Percentiles rank a stretch among this genome's conserved stretches.
These are phyloP conservation scores for Canis aureus DNA, from an alignment of 2,113 vertebrate genomes.

Conservation along the genomic window DNA sequence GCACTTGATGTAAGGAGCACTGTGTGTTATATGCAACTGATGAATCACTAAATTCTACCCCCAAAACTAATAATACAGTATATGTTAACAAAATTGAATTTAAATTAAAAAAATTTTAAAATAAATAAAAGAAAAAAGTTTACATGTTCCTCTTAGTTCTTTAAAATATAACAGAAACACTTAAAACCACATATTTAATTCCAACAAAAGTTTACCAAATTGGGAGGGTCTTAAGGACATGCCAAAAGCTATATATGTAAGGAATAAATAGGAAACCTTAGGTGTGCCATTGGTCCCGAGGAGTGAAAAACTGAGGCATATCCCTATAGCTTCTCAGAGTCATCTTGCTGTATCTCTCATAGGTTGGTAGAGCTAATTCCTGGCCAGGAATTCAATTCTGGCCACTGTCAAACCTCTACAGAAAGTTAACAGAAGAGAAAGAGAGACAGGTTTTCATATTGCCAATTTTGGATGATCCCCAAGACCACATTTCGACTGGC, in stretches of 20 bases:
- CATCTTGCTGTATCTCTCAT: not conserved
- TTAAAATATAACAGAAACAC: not conserved
- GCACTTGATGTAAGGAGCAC: not conserved
- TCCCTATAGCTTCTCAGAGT: not conserved
- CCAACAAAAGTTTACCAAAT: not conserved
- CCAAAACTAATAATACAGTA: not conserved
- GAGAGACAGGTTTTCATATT: not conserved
- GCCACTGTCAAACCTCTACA: not conserved
- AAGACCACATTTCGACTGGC: not conserved
- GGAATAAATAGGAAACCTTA: not conserved
- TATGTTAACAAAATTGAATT: not conserved
- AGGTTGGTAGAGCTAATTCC: not conserved
- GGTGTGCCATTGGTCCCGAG: not conserved
- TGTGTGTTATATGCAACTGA: not conserved
- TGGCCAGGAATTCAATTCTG: not conserved
- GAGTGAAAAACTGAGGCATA: not conserved
- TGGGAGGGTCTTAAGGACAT: not conserved
- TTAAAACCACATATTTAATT: not conserved
- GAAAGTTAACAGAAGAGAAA: not conserved
- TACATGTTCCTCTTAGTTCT: not conserved
- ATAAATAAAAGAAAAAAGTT: not conserved
- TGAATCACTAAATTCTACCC: not conserved
- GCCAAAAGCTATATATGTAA: not conserved
- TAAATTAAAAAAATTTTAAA: not conserved
- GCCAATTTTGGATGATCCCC: not conserved